These are phyloP conservation scores for Plectrocnemia conspersa DNA, from an alignment of 1,140 invertebrate genomes.

Conservation along the genomic window DNA sequence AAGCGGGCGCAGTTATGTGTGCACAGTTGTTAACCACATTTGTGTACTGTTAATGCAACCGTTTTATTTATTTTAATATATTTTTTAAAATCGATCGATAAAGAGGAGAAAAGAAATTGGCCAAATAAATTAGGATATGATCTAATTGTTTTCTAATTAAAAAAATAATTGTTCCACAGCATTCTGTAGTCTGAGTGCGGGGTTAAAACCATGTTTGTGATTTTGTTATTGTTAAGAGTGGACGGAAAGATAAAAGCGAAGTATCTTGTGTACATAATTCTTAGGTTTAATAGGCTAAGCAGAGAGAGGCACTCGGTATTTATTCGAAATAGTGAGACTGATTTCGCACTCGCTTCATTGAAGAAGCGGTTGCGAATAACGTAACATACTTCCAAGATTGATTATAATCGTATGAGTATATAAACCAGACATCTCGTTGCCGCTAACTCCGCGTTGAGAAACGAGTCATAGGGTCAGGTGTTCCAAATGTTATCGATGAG, in stretches of 20 bases:
- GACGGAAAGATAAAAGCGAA: conserved; percentile 17
- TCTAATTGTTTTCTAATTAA: conserved; percentile 20
- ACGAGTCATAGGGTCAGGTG: conserved; percentile 32
- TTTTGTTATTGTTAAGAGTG: conserved; percentile 34
- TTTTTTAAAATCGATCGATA: conserved; percentile 17
- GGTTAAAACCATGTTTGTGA: conserved; percentile 32
- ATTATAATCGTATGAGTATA: conserved; percentile 22
- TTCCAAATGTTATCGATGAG: conserved; percentile 34
- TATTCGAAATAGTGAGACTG: conserved; percentile 35
- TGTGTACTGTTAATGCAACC: conserved; percentile 1
- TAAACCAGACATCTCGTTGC: conserved; percentile 28
- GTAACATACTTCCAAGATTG: conserved; percentile 29
- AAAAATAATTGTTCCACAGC: conserved; percentile 30
- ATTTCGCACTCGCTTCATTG: conserved; percentile 22
- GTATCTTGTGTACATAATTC: conserved; percentile 29
- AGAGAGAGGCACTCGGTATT: conserved; percentile 28
- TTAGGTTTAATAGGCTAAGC: conserved; percentile 24
- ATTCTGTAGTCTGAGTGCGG: conserved; percentile 23
- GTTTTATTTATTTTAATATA: conserved; percentile 13
- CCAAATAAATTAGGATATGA: conserved; percentile 28
- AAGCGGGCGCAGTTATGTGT: too few relatives aligned
- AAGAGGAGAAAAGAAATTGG: conserved; percentile 25
- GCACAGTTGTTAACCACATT: too few relatives aligned
- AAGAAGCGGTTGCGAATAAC: conserved; percentile 24
- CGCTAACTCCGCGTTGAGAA: conserved; percentile 16